A percentile compares a stretch with the other conserved stretches of the same genome.
phyloP scores from a whole-genome alignment of 2,113 vertebrate genomes.

The Prinia subflava region DNA sequence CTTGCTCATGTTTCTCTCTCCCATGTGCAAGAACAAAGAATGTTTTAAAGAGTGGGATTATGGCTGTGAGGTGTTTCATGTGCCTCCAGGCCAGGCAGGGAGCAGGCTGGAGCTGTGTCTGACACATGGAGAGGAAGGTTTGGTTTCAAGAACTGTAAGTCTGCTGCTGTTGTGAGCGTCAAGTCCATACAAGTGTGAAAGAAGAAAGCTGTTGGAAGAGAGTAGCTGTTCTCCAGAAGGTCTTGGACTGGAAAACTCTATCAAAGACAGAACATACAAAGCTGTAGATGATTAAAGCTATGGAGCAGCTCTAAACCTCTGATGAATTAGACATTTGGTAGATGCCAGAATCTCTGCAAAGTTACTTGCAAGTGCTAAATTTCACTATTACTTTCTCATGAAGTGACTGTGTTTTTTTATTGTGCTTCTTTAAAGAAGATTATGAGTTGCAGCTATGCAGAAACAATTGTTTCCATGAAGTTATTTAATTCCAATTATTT shows the following conservation, averaged over 20 bases:
- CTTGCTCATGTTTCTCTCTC: not conserved
- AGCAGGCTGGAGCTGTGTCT: not conserved
- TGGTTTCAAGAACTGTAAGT: not conserved
- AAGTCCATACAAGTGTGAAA: not conserved
- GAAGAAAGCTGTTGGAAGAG: not conserved
- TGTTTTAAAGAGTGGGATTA: not conserved
- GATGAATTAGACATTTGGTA: not conserved
- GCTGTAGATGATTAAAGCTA: not conserved
- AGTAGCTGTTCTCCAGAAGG: not conserved
- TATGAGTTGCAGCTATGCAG: not conserved
- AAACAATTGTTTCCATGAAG: not conserved
- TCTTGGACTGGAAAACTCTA: not conserved
- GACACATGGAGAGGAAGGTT: not conserved
- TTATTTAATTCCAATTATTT: slow-evolving; percentile 12
- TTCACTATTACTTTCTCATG: not conserved
- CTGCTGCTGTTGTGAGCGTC: not conserved
- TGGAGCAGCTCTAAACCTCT: not conserved
- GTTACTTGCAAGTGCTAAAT: not conserved
- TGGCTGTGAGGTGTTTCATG: not conserved
- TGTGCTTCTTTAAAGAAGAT: not conserved
- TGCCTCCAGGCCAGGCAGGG: not conserved
- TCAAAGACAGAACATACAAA: not conserved
- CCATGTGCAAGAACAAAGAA: not conserved
- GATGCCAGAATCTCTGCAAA: not conserved
- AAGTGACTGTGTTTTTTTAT: not conserved